phyloP scores from a whole-genome alignment of 92 coral and sea anemone genomes.

The Siderastrea radians region DNA sequence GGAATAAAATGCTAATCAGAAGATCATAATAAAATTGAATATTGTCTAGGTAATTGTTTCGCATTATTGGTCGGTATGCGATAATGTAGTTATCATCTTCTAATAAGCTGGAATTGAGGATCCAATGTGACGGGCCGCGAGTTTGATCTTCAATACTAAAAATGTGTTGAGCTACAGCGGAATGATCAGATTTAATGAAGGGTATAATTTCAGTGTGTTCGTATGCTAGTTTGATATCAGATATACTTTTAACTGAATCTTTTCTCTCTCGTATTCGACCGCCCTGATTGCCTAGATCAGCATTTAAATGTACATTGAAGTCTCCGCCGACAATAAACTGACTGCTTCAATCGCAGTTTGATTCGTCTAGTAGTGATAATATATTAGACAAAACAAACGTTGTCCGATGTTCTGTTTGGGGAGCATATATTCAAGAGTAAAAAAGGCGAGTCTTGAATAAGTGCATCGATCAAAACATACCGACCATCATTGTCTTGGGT shows the following conservation, averaged over 20 bases:
- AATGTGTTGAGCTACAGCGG: not conserved
- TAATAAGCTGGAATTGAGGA: not conserved
- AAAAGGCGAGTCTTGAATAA: not conserved
- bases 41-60: too few relatives aligned
- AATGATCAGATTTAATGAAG: not conserved
- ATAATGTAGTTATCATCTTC: not conserved
- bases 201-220: not conserved
- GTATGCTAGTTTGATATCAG: not conserved
- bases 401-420: too few relatives aligned
- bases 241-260: too few relatives aligned
- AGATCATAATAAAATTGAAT: too few relatives aligned
- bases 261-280: not conserved
- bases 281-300: not conserved
- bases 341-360: too few relatives aligned
- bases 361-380: too few relatives aligned
- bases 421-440: too few relatives aligned
- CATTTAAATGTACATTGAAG: too few relatives aligned
- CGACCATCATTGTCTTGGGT: not conserved
- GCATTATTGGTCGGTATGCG: too few relatives aligned
- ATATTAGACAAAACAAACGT: too few relatives aligned
- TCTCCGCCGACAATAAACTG: too few relatives aligned
- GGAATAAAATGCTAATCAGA: too few relatives aligned
- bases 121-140: not conserved
- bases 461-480: not conserved
- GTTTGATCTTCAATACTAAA: not conserved